Evolutionary conservation across 2,888 invertebrate species (phyloP).

Genomic region (Neria commutata): DNA sequence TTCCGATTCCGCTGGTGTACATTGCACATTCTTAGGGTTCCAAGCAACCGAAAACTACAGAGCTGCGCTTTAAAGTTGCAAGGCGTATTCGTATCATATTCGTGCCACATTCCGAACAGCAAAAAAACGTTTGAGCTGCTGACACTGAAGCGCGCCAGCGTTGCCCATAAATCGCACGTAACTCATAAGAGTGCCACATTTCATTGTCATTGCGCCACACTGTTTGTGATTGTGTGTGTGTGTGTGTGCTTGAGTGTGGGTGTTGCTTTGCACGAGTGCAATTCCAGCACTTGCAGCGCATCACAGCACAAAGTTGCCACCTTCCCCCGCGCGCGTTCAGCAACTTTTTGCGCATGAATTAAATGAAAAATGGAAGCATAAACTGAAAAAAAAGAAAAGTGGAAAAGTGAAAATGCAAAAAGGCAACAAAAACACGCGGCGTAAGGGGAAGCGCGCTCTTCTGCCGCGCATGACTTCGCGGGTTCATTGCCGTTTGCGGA

Average conservation of each 20-base stretch:
- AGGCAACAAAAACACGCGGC: not conserved
- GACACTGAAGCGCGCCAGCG: too few relatives aligned
- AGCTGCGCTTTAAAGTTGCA: too few relatives aligned
- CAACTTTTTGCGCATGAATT: conserved; percentile 5
- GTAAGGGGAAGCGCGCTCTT: not conserved
- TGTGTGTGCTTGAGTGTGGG: not conserved
- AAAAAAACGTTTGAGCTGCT: too few relatives aligned
- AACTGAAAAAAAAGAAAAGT: not conserved
- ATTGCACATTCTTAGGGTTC: too few relatives aligned
- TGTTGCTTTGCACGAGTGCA: not conserved
- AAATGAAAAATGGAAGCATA: conserved; percentile 2
- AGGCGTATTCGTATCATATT: too few relatives aligned
- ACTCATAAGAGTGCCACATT: not conserved
- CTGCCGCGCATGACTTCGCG: conserved; percentile 18
- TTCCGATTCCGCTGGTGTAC: too few relatives aligned
- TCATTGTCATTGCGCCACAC: not conserved
- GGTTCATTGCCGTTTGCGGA: conserved; percentile 25
- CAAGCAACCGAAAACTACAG: too few relatives aligned
- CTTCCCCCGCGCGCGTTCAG: not conserved
- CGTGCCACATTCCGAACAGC: too few relatives aligned
- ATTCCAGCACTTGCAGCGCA: not conserved
- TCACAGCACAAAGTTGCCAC: not conserved
- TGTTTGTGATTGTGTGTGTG: not conserved
- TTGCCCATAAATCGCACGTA: too few relatives aligned
- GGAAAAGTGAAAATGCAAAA: not conserved